Conservation (phyloP, 2,888 invertebrate genomes). For the Escarpia spicata region DNA sequence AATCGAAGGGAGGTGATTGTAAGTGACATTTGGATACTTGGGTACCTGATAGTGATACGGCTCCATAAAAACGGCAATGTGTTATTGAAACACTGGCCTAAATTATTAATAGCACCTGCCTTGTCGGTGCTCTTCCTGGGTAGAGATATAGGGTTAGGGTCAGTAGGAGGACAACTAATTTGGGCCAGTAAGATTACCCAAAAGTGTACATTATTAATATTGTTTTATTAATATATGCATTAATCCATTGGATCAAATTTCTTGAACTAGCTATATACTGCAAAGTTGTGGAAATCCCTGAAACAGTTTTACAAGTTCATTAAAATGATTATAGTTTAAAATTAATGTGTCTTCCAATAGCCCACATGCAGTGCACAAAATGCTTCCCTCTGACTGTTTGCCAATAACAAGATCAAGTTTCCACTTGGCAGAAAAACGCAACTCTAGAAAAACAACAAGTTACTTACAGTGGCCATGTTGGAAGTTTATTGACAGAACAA, state of each 20-base stretch:
- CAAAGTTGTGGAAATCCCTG: background rate
- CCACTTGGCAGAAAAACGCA: background rate
- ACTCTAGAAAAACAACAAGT: background rate
- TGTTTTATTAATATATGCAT: too few species aligned
- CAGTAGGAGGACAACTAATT: too few species aligned
- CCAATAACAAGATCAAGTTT: background rate
- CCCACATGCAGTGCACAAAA: background rate
- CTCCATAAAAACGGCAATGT: too few species aligned
- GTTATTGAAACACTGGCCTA: too few species aligned
- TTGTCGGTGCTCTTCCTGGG: too few species aligned
- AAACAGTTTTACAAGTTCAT: background rate
- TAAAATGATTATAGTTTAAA: background rate
- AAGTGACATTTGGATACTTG: too few species aligned
- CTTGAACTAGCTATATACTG: background rate
- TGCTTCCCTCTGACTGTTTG: background rate
- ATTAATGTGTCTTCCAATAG: background rate
- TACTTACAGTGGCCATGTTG: background rate
- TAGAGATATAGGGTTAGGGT: too few species aligned
- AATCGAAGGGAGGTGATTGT: too few species aligned
- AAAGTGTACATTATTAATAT: too few species aligned
- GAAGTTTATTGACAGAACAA: background rate
- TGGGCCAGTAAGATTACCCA: too few species aligned
- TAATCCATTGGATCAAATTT: background rate
- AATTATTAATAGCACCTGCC: too few species aligned
- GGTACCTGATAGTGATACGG: too few species aligned